Evolutionary conservation across 2,888 invertebrate genomes (phyloP).

Genomic region (Therioaphis trifolii): DNA sequence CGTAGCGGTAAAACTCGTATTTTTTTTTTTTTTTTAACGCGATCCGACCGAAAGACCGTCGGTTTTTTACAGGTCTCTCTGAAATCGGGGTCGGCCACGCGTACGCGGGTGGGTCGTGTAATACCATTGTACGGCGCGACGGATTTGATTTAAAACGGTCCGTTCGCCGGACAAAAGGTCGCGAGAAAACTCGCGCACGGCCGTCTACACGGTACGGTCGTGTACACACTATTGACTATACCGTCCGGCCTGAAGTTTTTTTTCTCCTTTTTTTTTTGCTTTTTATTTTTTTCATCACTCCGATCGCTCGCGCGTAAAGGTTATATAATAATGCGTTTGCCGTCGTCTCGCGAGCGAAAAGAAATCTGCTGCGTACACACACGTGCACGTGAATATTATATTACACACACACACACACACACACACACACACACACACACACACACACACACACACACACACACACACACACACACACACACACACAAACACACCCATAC

Average conservation of each 20-base stretch:
- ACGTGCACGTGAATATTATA: too few species aligned
- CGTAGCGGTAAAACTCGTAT: too few species aligned
- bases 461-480: background rate
- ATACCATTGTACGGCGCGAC: background rate
- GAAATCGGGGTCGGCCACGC: background rate
- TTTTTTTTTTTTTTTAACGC: background rate
- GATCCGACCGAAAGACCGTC: background rate
- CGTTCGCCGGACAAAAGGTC: background rate
- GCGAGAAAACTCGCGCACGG: background rate
- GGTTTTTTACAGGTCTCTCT: too few species aligned
- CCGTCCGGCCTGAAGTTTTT: too few species aligned
- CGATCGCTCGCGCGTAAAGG: background rate
- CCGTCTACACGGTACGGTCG: background rate
- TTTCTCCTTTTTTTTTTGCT: background rate
- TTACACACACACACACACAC: too few species aligned
- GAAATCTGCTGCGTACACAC: too few species aligned
- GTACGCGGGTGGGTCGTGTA: background rate
- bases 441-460: too few species aligned
- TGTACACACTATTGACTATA: too few species aligned
- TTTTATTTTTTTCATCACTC: background rate
- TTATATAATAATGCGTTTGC: background rate
- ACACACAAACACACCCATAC: too few species aligned
- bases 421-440: too few species aligned
- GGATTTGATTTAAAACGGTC: slow-evolving; percentile 54
- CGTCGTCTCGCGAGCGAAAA: background rate